phyloP scores from a whole-genome alignment of 2,888 invertebrate species.

The Halocaridina rubra region DNA sequence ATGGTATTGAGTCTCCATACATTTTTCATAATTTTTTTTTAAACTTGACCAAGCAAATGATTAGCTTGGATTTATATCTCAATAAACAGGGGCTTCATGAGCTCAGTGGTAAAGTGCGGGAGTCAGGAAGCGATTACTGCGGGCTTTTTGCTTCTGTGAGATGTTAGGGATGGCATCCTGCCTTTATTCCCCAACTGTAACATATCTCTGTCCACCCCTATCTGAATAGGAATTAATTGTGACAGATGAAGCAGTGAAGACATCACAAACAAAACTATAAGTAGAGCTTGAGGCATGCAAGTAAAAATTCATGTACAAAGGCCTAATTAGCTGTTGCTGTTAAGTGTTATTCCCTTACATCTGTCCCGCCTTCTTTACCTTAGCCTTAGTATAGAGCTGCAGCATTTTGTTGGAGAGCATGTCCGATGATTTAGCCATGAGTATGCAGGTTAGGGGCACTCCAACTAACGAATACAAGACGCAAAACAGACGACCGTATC shows the following conservation, averaged over 20 bases:
- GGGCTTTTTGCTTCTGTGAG: not conserved
- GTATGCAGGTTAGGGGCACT: conserved; percentile 59
- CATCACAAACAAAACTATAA: not conserved
- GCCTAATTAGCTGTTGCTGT: too few relatives aligned
- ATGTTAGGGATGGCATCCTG: not conserved
- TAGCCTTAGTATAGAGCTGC: conserved; percentile 33
- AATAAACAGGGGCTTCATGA: too few relatives aligned
- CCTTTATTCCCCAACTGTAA: too few relatives aligned
- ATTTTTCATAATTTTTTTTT: too few relatives aligned
- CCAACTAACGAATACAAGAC: conserved; percentile 57
- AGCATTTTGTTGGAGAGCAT: conserved; percentile 53
- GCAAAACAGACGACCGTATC: conserved; percentile 37
- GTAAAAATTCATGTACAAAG: not conserved
- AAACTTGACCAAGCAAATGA: too few relatives aligned
- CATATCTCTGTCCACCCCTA: too few relatives aligned
- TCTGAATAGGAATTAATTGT: too few relatives aligned
- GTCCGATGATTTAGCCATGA: conserved; percentile 57
- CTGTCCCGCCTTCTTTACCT: conserved; percentile 8
- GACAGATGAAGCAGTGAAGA: not conserved
- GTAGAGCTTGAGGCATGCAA: not conserved
- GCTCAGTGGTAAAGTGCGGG: too few relatives aligned
- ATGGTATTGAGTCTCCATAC: too few relatives aligned
- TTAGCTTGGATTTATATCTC: too few relatives aligned
- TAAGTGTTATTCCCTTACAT: too few relatives aligned
- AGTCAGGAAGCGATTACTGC: too few relatives aligned